Evolutionary conservation across 2,888 invertebrate genomes (phyloP).

Genomic region (Cephus spinipes): DNA sequence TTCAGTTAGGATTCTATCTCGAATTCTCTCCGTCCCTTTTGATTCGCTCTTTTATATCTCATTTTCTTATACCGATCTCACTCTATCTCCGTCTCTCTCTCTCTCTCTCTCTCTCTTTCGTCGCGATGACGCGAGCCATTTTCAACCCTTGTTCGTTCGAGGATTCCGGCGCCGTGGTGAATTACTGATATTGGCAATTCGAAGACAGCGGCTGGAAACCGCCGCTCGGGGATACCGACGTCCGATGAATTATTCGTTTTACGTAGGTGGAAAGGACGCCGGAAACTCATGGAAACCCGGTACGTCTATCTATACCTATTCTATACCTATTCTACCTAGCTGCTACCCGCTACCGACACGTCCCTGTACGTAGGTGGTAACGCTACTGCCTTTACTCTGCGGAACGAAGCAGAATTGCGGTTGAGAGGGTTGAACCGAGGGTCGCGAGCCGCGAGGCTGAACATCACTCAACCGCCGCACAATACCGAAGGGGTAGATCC

Average conservation of each 20-base stretch:
- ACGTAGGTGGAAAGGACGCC: background rate
- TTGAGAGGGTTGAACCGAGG: constrained; percentile 45
- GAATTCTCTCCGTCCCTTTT: too few species aligned
- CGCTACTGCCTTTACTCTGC: background rate
- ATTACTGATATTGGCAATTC: background rate
- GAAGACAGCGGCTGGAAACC: too few species aligned
- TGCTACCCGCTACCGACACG: too few species aligned
- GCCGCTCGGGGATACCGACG: background rate
- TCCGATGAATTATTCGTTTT: constrained; percentile 3
- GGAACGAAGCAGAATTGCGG: constrained; percentile 35
- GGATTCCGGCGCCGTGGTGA: background rate
- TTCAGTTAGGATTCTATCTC: too few species aligned
- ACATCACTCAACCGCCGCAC: constrained; percentile 47
- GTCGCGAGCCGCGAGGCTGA: constrained; percentile 40
- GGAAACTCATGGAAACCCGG: background rate
- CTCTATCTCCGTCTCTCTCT: background rate
- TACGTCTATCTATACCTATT: background rate
- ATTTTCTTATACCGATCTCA: too few species aligned
- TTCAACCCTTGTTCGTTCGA: background rate
- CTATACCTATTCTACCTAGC: too few species aligned
- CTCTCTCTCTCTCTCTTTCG: background rate
- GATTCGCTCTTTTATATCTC: too few species aligned
- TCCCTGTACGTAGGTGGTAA: background rate
- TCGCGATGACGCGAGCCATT: background rate
- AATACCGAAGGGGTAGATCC: constrained; percentile 18